A percentile compares a stretch with the other conserved stretches of the same genome.
These are phyloP conservation scores for Lithobates sylvaticus DNA, from an alignment of 2,797 vertebrate genomes.

Conservation along the genomic window DNA sequence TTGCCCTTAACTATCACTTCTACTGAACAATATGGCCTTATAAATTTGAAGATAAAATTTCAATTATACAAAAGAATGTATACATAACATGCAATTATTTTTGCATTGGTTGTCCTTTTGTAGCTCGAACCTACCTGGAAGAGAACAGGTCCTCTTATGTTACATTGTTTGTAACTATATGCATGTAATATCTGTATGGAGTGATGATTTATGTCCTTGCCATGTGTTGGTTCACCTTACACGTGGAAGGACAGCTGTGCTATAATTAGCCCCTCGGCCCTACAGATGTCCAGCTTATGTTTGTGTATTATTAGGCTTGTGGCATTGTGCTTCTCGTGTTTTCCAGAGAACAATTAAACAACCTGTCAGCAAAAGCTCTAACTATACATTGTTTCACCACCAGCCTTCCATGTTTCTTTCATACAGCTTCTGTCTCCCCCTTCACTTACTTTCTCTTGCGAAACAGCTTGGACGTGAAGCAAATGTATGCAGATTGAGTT, in stretches of 20 bases:
- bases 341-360: conserved; percentile 23
- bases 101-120: too few species aligned
- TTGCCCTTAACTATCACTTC: too few species aligned
- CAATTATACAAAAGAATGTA: too few species aligned
- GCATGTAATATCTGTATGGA: conserved; percentile 4
- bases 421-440: neutral
- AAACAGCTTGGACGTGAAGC: too few species aligned
- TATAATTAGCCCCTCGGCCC: conserved; percentile 5
- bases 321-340: neutral
- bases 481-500: too few species aligned
- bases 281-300: neutral
- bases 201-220: conserved; percentile 2
- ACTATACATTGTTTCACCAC: neutral
- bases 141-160: too few species aligned
- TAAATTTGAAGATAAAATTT: too few species aligned
- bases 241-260: neutral
- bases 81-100: too few species aligned
- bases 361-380: conserved; percentile 10
- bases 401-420: neutral
- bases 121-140: too few species aligned
- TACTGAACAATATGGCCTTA: too few species aligned
- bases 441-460: neutral
- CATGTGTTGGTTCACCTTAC: neutral
- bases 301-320: neutral
- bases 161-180: neutral